Percentiles rank a stretch among this genome's conserved stretches.
phyloP scores from a whole-genome alignment of 2,113 vertebrate species.

The Xenotilapia leptura region DNA sequence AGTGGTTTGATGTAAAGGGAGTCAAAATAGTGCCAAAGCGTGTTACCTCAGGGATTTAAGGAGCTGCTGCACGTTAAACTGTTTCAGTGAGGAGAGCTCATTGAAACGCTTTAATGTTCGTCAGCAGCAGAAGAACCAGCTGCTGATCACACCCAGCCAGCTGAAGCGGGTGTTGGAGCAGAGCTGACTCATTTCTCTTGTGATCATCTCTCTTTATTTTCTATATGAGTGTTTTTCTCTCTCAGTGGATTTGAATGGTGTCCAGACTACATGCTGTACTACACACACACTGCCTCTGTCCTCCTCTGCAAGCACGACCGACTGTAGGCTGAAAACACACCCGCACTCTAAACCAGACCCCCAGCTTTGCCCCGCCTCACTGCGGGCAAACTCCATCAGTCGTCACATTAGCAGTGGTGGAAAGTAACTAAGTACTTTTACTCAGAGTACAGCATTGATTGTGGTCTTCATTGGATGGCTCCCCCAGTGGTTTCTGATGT shows the following conservation, averaged over 20 bases:
- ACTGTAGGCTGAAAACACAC: background rate
- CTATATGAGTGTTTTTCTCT: constrained; percentile 50
- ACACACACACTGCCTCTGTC: constrained; percentile 58
- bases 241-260: constrained; percentile 53
- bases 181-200: constrained; percentile 23
- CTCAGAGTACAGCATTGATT: background rate
- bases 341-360: background rate
- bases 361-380: background rate
- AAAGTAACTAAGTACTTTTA: background rate
- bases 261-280: constrained; percentile 33
- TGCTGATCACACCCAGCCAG: background rate
- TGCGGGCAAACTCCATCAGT: background rate
- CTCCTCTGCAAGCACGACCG: constrained; percentile 57
- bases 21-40: background rate
- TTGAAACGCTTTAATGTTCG: background rate
- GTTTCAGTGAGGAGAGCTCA: background rate
- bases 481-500: background rate
- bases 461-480: background rate
- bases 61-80: background rate
- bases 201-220: constrained; percentile 47
- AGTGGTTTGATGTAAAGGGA: background rate
- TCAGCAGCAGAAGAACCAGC: background rate
- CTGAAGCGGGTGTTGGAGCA: background rate
- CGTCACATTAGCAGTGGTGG: background rate
- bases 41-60: background rate